These are phyloP conservation scores for Lagodon rhomboides DNA, from an alignment of 2,797 vertebrate genomes.

Conservation along the genomic window DNA sequence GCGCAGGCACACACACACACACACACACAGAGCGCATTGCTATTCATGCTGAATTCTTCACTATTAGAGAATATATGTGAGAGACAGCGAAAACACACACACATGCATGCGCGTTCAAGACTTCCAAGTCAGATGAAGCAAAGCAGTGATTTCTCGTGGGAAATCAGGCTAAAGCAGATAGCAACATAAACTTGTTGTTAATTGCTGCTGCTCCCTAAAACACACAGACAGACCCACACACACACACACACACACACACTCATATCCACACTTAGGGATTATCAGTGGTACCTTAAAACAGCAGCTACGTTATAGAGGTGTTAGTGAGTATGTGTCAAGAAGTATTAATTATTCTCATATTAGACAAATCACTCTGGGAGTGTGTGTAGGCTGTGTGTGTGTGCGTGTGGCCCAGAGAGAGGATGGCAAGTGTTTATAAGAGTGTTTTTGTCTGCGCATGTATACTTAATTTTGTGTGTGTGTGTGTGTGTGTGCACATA, in stretches of 20 bases:
- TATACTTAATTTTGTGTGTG: neutral
- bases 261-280: slow-evolving; percentile 38
- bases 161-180: slow-evolving; percentile 78
- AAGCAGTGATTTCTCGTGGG: slow-evolving; percentile 77
- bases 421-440: neutral
- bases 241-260: slow-evolving; percentile 31
- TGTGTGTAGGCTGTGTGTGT: slow-evolving; percentile 19
- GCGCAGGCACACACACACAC: neutral
- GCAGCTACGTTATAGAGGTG: slow-evolving; percentile 34
- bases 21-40: slow-evolving; percentile 36
- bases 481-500: slow-evolving; percentile 18
- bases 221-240: slow-evolving; percentile 15
- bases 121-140: slow-evolving; percentile 69
- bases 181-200: slow-evolving; percentile 78
- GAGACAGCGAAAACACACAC: slow-evolving; percentile 28
- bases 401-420: slow-evolving; percentile 2
- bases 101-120: slow-evolving; percentile 31
- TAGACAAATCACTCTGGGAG: slow-evolving; percentile 55
- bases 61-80: slow-evolving; percentile 56
- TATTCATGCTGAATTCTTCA: slow-evolving; percentile 61
- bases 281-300: slow-evolving; percentile 57
- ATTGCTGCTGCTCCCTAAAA: slow-evolving; percentile 65
- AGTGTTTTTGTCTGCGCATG: slow-evolving; percentile 8
- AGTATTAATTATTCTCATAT: slow-evolving; percentile 71
- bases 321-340: slow-evolving; percentile 54